These are phyloP conservation scores for Eurytoma californica DNA, from an alignment of 2,888 invertebrate genomes.

Conservation along the genomic window DNA sequence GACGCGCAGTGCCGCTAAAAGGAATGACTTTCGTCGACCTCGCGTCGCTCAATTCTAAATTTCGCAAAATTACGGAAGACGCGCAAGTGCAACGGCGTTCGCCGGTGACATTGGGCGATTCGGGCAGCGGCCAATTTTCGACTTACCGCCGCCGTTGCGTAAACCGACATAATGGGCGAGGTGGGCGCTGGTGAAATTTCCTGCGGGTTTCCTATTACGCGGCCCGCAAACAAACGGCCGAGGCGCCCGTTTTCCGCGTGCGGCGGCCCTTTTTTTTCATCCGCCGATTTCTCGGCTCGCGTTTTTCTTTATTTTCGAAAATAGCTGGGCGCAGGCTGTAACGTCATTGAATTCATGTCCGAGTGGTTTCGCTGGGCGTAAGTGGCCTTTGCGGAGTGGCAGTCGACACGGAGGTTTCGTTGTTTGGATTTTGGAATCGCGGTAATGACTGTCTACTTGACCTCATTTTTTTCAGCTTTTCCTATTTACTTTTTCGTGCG, in stretches of 20 bases:
- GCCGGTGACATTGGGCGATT: constrained; percentile 48
- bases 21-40: no score
- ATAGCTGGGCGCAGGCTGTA: not conserved
- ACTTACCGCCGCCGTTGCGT: constrained; percentile 45
- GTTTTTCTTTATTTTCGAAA: not conserved
- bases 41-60: not conserved
- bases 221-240: not conserved
- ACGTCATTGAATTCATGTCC: not conserved
- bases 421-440: no score
- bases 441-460: no score
- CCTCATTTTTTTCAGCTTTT: no score
- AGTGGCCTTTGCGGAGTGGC: no score
- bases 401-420: no score
- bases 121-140: constrained; percentile 41
- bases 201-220: constrained; percentile 9
- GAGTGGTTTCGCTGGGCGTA: not conserved
- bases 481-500: no score
- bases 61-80: not conserved
- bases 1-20: no score
- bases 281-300: no score
- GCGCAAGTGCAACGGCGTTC: not conserved
- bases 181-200: constrained; percentile 32
- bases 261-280: not conserved
- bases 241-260: not conserved
- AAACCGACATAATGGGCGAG: constrained; percentile 37